Conservation (phyloP, 2,888 invertebrate genomes). For the Lithophane semibrunnea region DNA sequence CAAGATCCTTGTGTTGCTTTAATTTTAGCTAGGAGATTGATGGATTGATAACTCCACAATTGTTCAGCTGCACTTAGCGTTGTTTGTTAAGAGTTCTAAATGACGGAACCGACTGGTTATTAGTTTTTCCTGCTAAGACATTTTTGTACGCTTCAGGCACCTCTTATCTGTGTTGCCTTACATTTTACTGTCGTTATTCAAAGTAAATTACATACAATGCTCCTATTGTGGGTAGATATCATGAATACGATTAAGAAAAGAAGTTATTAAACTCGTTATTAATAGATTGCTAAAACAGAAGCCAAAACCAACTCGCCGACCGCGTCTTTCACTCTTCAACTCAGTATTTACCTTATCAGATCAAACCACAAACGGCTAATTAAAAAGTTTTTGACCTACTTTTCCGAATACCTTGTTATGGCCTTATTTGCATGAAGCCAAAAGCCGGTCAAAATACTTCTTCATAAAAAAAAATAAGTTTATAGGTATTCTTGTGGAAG, state of each 20-base stretch:
- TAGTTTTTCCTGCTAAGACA: not conserved
- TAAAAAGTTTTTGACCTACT: constrained; percentile 6
- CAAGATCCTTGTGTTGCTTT: constrained; percentile 24
- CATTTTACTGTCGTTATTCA: constrained; percentile 7
- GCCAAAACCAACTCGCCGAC: constrained; percentile 1
- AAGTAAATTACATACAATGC: not conserved
- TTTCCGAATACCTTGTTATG: not conserved
- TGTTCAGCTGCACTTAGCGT: not conserved
- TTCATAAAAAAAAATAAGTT: not conserved
- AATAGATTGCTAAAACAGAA: not conserved
- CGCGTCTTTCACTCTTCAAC: not conserved
- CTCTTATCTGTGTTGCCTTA: constrained; percentile 16
- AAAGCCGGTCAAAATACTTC: not conserved
- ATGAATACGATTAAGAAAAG: not conserved
- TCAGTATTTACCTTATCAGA: constrained; percentile 11
- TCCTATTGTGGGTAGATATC: not conserved
- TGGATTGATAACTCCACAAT: constrained; percentile 19
- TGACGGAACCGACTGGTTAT: not conserved
- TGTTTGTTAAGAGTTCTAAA: constrained; percentile 9
- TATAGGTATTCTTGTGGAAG: not conserved
- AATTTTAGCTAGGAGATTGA: constrained; percentile 21
- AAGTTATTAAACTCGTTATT: not conserved
- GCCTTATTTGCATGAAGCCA: not conserved
- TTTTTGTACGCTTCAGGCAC: not conserved
- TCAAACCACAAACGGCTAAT: constrained; percentile 16